phyloP scores from a whole-genome alignment of 2,888 invertebrate species.

The Drosophila lacicola region DNA sequence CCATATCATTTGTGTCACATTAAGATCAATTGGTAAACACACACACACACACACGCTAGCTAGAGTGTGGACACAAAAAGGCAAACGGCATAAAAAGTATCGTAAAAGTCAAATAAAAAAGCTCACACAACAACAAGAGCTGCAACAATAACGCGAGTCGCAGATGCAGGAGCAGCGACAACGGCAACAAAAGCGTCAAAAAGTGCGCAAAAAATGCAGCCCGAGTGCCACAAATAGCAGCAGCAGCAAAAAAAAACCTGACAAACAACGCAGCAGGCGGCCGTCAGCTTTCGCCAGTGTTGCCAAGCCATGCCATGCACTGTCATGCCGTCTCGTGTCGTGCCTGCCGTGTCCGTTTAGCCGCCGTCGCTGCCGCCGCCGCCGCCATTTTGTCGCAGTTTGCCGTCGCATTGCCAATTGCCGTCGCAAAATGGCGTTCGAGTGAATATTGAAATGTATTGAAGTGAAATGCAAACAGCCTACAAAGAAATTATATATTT shows the following conservation, averaged over 20 bases:
- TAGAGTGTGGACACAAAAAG: slow-evolving; percentile 57
- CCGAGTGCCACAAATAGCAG: slow-evolving; percentile 60
- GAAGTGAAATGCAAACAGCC: slow-evolving; percentile 13
- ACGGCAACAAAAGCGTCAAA: slow-evolving; percentile 70
- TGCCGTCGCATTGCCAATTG: slow-evolving; percentile 60
- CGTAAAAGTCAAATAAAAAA: slow-evolving; percentile 74
- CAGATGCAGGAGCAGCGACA: slow-evolving; percentile 40
- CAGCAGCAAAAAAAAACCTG: slow-evolving; percentile 27
- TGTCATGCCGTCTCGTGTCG: slow-evolving; percentile 48
- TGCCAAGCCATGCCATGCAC: slow-evolving; percentile 65
- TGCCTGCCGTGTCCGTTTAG: slow-evolving; percentile 13
- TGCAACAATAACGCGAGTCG: slow-evolving; percentile 45
- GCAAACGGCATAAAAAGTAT: slow-evolving; percentile 74
- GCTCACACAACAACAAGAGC: slow-evolving; percentile 53
- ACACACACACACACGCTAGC: slow-evolving; percentile 33
- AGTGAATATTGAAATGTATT: slow-evolving; percentile 17
- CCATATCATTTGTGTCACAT: slow-evolving; percentile 84
- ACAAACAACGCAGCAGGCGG: slow-evolving; percentile 61
- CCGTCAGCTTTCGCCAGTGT: slow-evolving; percentile 55
- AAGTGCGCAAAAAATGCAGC: slow-evolving; percentile 70
- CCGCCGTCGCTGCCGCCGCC: slow-evolving; percentile 38
- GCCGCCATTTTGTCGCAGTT: slow-evolving; percentile 72
- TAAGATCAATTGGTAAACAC: slow-evolving; percentile 84
- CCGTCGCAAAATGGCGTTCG: slow-evolving; percentile 72
- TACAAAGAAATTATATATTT: not conserved